These are phyloP conservation scores for Lasioglossum lativentre DNA, from an alignment of 2,888 invertebrate genomes.

Conservation along the genomic window DNA sequence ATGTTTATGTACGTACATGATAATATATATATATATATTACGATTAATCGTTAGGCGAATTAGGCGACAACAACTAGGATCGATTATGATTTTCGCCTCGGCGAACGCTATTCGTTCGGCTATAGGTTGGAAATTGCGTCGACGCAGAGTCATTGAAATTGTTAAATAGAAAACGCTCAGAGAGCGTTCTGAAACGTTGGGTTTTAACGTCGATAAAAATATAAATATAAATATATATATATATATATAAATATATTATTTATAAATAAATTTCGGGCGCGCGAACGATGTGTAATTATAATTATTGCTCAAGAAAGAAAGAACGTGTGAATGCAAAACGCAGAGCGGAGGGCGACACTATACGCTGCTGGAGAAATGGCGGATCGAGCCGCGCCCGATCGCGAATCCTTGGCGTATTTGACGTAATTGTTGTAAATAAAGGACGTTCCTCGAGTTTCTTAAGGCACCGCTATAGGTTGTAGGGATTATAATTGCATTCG, in stretches of 20 bases:
- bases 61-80: not conserved
- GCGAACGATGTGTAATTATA: conserved; percentile 56
- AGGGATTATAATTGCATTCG: conserved; percentile 80
- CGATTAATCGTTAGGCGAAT: conserved; percentile 26
- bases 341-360: not conserved
- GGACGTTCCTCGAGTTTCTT: conserved; percentile 77
- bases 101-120: not conserved
- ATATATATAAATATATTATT: conserved; percentile 65
- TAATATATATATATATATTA: conserved; percentile 36
- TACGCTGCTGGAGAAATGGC: conserved; percentile 17
- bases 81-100: not conserved
- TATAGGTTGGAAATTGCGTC: not conserved
- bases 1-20: conserved; percentile 20
- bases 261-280: conserved; percentile 63
- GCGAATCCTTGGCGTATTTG: conserved; percentile 51
- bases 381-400: conserved; percentile 48
- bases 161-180: conserved; percentile 11
- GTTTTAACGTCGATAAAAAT: conserved; percentile 62
- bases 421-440: conserved; percentile 75
- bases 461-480: conserved; percentile 78
- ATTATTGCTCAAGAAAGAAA: conserved; percentile 67
- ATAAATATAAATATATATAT: conserved; percentile 37
- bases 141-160: conserved; percentile 29
- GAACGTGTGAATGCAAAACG: not conserved
- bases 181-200: conserved; percentile 56